These are phyloP conservation scores for Glyphotaelius pellucidus DNA, from an alignment of 2,888 invertebrate species.

Conservation along the genomic window DNA sequence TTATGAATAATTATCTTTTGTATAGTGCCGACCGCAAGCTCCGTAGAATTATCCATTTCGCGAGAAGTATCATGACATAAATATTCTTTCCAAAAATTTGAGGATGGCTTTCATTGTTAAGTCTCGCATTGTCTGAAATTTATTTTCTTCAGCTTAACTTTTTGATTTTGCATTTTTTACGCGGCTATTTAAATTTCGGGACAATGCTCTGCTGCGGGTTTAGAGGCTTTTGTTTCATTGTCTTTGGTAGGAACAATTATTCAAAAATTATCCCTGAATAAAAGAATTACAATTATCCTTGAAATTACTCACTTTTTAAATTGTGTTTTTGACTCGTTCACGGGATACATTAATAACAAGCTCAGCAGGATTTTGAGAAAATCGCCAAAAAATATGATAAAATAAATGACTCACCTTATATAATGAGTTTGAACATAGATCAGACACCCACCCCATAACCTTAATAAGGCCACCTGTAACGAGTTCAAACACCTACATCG, in stretches of 20 bases:
- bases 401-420: neutral
- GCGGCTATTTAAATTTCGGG: neutral
- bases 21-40: neutral
- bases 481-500: neutral
- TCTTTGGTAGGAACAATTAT: conserved; percentile 55
- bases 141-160: conserved; percentile 34
- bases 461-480: neutral
- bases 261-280: conserved; percentile 57
- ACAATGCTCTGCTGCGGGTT: conserved; percentile 33
- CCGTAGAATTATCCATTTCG: neutral
- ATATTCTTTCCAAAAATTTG: neutral
- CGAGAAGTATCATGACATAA: neutral
- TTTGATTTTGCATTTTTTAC: conserved; percentile 50
- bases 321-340: conserved; percentile 45
- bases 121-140: conserved; percentile 24
- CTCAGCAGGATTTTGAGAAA: neutral
- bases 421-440: neutral
- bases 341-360: neutral
- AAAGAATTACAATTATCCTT: conserved; percentile 59
- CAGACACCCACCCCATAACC: neutral
- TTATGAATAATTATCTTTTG: neutral
- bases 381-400: neutral
- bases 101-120: neutral
- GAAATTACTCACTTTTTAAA: conserved; percentile 53
- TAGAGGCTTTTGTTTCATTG: conserved; percentile 50